Percentiles rank a stretch among this genome's conserved stretches.
Evolutionary conservation across 2,888 invertebrate genomes (phyloP).

Genomic region (Phrixothrix hirtus): DNA sequence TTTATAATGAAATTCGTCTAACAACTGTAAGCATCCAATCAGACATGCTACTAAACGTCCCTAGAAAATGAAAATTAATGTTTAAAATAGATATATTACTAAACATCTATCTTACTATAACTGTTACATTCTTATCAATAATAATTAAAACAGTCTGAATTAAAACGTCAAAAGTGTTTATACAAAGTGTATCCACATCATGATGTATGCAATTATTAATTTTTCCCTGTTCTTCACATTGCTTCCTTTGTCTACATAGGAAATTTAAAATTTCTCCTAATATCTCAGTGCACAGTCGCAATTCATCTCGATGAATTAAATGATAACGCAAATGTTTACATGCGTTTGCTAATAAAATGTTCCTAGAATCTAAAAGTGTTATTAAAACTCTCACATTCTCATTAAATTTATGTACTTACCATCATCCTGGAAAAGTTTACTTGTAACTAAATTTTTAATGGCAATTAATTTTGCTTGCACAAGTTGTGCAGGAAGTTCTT

Average conservation of each 20-base stretch:
- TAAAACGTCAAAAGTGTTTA: slow-evolving; percentile 79
- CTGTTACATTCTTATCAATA: slow-evolving; percentile 67
- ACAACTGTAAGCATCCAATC: slow-evolving; percentile 80
- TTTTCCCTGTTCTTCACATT: slow-evolving; percentile 59
- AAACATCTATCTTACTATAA: slow-evolving; percentile 36
- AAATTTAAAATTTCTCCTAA: slow-evolving; percentile 80
- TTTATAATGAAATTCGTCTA: slow-evolving; percentile 87
- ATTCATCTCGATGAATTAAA: slow-evolving; percentile 77
- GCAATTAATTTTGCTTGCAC: slow-evolving; percentile 82
- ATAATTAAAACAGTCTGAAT: slow-evolving; percentile 83
- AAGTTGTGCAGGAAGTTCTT: slow-evolving; percentile 70
- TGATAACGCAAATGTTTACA: slow-evolving; percentile 86
- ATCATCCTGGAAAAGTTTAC: slow-evolving; percentile 73
- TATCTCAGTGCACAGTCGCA: slow-evolving; percentile 83
- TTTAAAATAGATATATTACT: background rate
- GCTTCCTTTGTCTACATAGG: slow-evolving; percentile 60
- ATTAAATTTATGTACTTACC: no score
- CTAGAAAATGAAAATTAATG: no score
- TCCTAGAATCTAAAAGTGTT: slow-evolving; percentile 76
- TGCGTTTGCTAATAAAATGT: slow-evolving; percentile 78
- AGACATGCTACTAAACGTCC: slow-evolving; percentile 86
- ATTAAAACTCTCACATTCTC: no score
- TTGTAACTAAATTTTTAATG: slow-evolving; percentile 78
- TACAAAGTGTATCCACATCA: slow-evolving; percentile 81
- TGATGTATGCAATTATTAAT: slow-evolving; percentile 70